Base-by-base conservation (phyloP, 2,797 vertebrate species). In the Syngnathus acus region DNA sequence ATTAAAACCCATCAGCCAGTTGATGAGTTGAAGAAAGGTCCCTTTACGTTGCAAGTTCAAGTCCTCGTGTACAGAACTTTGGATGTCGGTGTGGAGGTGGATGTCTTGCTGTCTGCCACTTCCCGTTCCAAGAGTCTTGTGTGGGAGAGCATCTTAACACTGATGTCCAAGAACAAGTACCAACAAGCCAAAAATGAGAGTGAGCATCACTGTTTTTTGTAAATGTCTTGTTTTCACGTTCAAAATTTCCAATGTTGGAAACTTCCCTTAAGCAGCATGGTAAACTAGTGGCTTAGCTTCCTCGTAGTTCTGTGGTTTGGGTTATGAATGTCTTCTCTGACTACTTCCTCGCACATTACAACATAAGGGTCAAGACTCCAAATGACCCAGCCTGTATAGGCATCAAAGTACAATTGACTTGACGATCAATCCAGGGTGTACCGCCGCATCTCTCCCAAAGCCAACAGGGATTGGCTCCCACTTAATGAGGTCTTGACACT, bases 1-100 rank as follows among this genome's bases (percentile, higher is more conserved):
- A 39, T 90, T 62, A 83, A 75, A 72, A 84, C 82, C 40, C 62
- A 75, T 8, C 70, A 90, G 74, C 83, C 89, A 0, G 66, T 90
- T 5, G 89, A 91, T 73, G 89, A 91, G 70, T 74, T 91, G 81
- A 90, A 88, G 80, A 90, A 83, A 76, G 86, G 86, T 14, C 68
- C 67, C 0, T 92, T 91, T 72, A 70, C 0, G 7, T 81, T 91
- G 77, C 83, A 76, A 70, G 86, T 65, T 19, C 9, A 23, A 70
- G 84, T 90, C 38, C 40, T 75, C 64, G 69, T 65, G 47, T 90
- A 91, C 72, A 72, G 78, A 67, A 51, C 38, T 0, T 70, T 69
- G 0, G 72, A 77, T 10, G 50, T 63, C 3, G 87, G 88, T 3
- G 88, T 86, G 66, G 89, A 91, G 72, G 90, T 89, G 71, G 88